phyloP scores from a whole-genome alignment of 1,140 invertebrate genomes.

The Ptiloglossa arizonensis region DNA sequence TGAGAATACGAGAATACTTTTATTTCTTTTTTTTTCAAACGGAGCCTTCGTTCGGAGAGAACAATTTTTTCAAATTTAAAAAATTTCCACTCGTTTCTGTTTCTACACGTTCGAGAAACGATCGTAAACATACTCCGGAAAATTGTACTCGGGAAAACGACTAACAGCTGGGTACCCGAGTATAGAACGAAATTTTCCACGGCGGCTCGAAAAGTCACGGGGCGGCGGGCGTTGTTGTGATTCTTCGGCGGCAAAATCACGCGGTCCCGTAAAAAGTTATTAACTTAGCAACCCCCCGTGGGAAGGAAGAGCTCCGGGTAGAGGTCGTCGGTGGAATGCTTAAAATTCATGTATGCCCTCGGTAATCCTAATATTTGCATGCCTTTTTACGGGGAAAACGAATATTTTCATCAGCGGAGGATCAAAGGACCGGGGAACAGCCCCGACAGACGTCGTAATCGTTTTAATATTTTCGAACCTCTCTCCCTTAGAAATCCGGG shows the following conservation, averaged over 20 bases:
- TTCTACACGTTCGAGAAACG: too few relatives aligned
- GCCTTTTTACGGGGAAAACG: neutral
- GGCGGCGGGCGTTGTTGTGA: too few relatives aligned
- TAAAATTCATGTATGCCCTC: constrained; percentile 10
- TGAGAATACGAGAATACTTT: too few relatives aligned
- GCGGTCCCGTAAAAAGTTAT: constrained; percentile 10
- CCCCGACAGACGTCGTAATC: neutral
- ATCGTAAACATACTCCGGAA: too few relatives aligned
- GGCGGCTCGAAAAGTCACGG: neutral
- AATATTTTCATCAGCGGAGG: neutral
- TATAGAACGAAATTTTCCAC: neutral
- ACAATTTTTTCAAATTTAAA: too few relatives aligned
- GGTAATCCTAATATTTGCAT: constrained; percentile 31
- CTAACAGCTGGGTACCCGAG: too few relatives aligned
- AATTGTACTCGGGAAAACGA: too few relatives aligned
- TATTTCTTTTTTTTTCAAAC: too few relatives aligned
- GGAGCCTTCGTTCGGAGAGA: too few relatives aligned
- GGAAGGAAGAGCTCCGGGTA: neutral
- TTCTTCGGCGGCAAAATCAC: neutral
- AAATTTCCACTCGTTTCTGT: too few relatives aligned
- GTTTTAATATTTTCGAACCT: constrained; percentile 4
- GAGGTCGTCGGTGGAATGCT: neutral
- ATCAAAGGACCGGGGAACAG: neutral
- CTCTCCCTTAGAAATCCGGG: neutral
- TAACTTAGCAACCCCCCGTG: constrained; percentile 6